These are phyloP conservation scores for crab-eating macaque (Macaca fascicularis) DNA, from an alignment of 2,113 vertebrate genomes.

Conservation along the genomic window DNA sequence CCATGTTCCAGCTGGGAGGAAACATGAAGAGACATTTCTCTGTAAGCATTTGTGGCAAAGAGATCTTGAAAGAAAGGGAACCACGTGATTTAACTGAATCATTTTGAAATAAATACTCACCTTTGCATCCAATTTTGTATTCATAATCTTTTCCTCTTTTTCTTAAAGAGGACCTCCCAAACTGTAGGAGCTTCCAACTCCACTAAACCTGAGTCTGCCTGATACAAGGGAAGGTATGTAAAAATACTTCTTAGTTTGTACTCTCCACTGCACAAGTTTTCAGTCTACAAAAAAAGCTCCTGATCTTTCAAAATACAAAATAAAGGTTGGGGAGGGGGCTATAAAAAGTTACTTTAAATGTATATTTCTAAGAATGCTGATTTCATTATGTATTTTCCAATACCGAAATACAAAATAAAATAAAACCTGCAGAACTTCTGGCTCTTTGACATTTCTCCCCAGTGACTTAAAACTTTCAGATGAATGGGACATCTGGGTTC, in stretches of 20 bases:
- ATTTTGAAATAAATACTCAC: background rate
- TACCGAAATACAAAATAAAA: conserved; percentile 52
- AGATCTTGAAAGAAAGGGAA: background rate
- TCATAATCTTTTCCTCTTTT: background rate
- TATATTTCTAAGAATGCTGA: background rate
- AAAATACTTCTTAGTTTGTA: background rate
- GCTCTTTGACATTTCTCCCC: conserved; percentile 54
- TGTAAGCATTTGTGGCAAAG: background rate
- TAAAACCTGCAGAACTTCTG: conserved; percentile 39
- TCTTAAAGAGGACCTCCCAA: background rate
- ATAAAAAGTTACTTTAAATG: background rate
- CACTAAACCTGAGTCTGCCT: background rate
- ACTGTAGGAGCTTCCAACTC: background rate
- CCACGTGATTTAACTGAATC: background rate
- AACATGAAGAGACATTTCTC: background rate
- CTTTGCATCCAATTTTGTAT: background rate
- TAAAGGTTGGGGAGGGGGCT: background rate
- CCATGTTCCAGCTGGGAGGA: background rate
- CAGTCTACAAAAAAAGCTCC: background rate
- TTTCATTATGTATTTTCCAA: conserved; percentile 42
- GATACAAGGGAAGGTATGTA: background rate
- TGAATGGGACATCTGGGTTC: background rate
- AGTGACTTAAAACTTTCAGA: conserved; percentile 64
- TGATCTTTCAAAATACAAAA: conserved; percentile 20
- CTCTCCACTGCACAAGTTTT: background rate